Conservation (phyloP, 2,888 invertebrate genomes). For the Pharmacophagus antenor region DNA sequence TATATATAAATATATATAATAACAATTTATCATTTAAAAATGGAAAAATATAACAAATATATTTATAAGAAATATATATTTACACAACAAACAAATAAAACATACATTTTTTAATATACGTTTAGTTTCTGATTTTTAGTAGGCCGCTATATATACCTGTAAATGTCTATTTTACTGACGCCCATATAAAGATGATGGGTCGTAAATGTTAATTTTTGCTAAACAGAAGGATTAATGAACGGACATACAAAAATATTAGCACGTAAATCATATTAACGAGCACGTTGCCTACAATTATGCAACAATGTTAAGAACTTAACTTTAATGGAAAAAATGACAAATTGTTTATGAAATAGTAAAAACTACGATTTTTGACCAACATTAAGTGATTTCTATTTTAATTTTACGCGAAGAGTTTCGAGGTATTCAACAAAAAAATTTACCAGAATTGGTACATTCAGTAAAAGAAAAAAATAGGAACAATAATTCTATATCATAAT, state of each 20-base stretch:
- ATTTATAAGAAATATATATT: not conserved
- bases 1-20: too few species aligned
- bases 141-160: too few species aligned
- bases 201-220: constrained; percentile 9
- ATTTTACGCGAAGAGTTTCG: too few species aligned
- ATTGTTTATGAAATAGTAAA: not conserved
- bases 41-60: too few species aligned
- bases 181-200: constrained; percentile 2
- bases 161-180: not conserved
- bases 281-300: not conserved
- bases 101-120: not conserved
- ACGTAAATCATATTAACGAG: constrained; percentile 9
- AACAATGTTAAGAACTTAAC: not conserved
- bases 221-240: constrained; percentile 1
- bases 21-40: too few species aligned
- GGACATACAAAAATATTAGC: constrained; percentile 3
- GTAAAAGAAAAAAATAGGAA: too few species aligned
- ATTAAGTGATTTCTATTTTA: too few species aligned
- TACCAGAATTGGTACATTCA: not conserved
- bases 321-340: too few species aligned
- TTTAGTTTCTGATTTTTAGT: not conserved
- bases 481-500: too few species aligned
- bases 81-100: not conserved
- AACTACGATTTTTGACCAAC: not conserved
- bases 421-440: too few species aligned